Evolutionary conservation across 2,888 invertebrate genomes (phyloP), one percentile per base, ranked within the genome.

Genomic region (Drosophila tanythrix): DNA sequence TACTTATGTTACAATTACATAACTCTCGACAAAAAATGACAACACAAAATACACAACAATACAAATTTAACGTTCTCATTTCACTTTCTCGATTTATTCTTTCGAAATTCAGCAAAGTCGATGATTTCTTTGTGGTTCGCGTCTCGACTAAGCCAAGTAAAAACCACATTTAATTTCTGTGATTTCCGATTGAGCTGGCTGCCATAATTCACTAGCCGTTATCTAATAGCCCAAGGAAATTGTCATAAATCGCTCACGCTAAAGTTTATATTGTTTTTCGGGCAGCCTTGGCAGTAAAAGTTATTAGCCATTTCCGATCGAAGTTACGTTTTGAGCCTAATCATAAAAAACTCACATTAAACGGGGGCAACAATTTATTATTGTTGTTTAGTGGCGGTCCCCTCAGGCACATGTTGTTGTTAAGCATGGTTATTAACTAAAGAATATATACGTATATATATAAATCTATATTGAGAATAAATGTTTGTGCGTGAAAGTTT

Each of bases 371-470:
- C 27, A 35, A 36, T 59, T 48, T n/a, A 18, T 29, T 31, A 38
- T 53, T 40, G 36, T 55, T 55, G 40, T 21, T 60, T 35, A 51
- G 40, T 57, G 33, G 74, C 36, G 46, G 58, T 21, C 74, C 62
- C 21, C 38, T 46, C 52, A 31, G 76, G 79, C 83, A 65, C 55
- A 65, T 84, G 85, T 82, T 82, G 84, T 73, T 70, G 76, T 83
- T 83, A 78, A 83, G 81, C 70, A 74, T 63, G 66, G 74, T 74
- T 81, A 81, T 84, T 79, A 70, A 81, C 64, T 64, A 65, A 63
- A 69, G 27, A 52, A 70, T 66, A 72, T 60, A 65, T 55, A 69
- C 35, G 62, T 31, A 33, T 67, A 70, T 67, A 80, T 61, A 68
- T 67, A 62, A 53, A 79, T 58, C 59, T 57, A 67, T 18, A 53